Conservation (phyloP, 2,888 invertebrate species). For the Tridacna gigas region DNA sequence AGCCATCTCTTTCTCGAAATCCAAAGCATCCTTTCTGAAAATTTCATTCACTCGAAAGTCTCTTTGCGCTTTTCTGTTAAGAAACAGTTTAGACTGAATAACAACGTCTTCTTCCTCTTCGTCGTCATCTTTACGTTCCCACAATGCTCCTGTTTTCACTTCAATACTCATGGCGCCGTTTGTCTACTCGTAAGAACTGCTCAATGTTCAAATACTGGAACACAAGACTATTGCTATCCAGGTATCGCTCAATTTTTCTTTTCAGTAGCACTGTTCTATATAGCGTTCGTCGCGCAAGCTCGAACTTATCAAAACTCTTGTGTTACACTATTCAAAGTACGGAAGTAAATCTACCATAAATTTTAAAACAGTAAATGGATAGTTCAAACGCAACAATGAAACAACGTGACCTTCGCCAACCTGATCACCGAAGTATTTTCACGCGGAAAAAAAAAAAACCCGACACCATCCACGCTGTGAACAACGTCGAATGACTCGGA, state of each 20-base stretch:
- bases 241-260: no score
- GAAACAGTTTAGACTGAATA: constrained; percentile 51
- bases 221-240: neutral
- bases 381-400: no score
- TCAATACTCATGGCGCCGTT: constrained; percentile 34
- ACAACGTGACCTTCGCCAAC: no score
- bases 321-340: no score
- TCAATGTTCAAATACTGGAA: neutral
- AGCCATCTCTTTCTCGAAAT: constrained; percentile 25
- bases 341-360: no score
- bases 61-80: constrained; percentile 49
- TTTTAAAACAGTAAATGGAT: no score
- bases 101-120: constrained; percentile 45
- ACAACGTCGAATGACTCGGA: neutral
- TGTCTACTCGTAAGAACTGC: neutral
- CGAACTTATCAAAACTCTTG: no score
- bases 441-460: neutral
- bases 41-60: constrained; percentile 61
- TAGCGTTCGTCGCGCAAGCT: no score
- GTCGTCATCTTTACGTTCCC: constrained; percentile 52
- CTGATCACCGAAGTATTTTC: neutral
- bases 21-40: constrained; percentile 48
- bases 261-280: no score
- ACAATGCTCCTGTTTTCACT: constrained; percentile 58
- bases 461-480: neutral